A percentile compares a stretch with the other conserved stretches of the same genome.
Conservation (phyloP, 2,113 vertebrate genomes). For the Aptenodytes patagonicus region DNA sequence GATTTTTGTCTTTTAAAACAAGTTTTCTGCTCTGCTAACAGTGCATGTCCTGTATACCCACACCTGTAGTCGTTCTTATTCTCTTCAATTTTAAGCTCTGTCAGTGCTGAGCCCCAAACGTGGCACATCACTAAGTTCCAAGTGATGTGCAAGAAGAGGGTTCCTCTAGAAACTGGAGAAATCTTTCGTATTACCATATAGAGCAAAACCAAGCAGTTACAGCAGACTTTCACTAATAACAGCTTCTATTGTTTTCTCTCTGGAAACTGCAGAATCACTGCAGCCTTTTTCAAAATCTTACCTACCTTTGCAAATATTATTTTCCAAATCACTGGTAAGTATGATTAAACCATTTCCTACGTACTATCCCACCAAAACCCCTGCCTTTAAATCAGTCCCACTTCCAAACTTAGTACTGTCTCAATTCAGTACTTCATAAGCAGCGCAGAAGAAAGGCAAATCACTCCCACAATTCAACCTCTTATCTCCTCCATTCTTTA, state of each 20-base stretch:
- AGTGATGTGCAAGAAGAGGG: slow-evolving; percentile 64
- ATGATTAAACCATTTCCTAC: slow-evolving; percentile 85
- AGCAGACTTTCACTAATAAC: slow-evolving; percentile 4
- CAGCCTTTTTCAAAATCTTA: slow-evolving; percentile 80
- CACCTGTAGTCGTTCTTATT: background rate
- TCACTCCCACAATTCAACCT: slow-evolving; percentile 70
- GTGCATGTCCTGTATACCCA: background rate
- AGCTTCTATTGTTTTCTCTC: slow-evolving; percentile 73
- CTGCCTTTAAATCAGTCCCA: slow-evolving; percentile 80
- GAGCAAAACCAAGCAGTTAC: slow-evolving; percentile 81
- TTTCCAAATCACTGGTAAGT: slow-evolving; percentile 82
- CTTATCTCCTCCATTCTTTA: background rate
- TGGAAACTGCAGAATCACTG: slow-evolving; percentile 78
- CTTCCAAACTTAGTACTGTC: slow-evolving; percentile 82
- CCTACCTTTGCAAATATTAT: slow-evolving; percentile 84
- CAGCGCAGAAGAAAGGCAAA: slow-evolving; percentile 82
- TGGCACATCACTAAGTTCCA: slow-evolving; percentile 73
- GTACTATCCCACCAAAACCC: slow-evolving; percentile 80
- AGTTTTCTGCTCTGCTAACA: slow-evolving; percentile 81
- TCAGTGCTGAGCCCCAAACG: slow-evolving; percentile 81
- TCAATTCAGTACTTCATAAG: slow-evolving; percentile 82
- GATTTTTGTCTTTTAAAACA: slow-evolving; percentile 80
- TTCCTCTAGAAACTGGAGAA: slow-evolving; percentile 83
- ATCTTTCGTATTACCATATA: slow-evolving; percentile 81
- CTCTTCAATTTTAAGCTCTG: slow-evolving; percentile 83